Conservation (phyloP, 1,140 invertebrate genomes). For the Calosoma granatense region DNA sequence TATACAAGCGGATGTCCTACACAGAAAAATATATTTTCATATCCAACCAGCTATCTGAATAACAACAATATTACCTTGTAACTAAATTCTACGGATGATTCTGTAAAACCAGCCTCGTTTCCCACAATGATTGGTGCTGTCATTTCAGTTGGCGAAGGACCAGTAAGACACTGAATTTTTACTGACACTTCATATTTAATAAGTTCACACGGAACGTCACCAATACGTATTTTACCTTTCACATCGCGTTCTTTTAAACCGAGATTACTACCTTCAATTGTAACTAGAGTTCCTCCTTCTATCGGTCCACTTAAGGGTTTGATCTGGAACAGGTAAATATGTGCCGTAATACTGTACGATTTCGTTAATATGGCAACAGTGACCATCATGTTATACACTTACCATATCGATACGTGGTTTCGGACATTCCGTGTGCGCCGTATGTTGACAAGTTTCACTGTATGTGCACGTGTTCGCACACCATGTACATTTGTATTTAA, state of each 20-base stretch:
- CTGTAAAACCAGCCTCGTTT: constrained; percentile 79
- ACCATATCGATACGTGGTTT: constrained; percentile 87
- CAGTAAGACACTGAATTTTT: constrained; percentile 78
- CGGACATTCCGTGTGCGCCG: constrained; percentile 72
- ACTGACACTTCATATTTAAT: constrained; percentile 88
- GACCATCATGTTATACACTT: too few species aligned
- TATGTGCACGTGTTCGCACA: constrained; percentile 81
- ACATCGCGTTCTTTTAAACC: constrained; percentile 87
- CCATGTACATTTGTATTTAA: constrained; percentile 86
- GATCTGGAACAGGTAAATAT: too few species aligned
- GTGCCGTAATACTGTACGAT: too few species aligned
- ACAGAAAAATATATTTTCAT: background rate
- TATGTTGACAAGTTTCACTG: constrained; percentile 65
- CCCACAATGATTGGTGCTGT: constrained; percentile 77
- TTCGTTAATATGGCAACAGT: too few species aligned
- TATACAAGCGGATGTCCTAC: constrained; percentile 61
- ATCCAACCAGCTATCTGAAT: too few species aligned
- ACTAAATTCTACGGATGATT: constrained; percentile 79
- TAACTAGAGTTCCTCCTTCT: constrained; percentile 91
- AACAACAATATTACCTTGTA: too few species aligned
- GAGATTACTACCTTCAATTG: constrained; percentile 92
- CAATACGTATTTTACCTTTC: constrained; percentile 81
- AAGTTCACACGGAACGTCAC: constrained; percentile 76
- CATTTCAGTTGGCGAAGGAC: constrained; percentile 60
- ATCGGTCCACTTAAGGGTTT: constrained; percentile 88